Evolutionary conservation across 2,113 vertebrate species (phyloP).

Genomic region (Rhynchopsitta pachyrhyncha): DNA sequence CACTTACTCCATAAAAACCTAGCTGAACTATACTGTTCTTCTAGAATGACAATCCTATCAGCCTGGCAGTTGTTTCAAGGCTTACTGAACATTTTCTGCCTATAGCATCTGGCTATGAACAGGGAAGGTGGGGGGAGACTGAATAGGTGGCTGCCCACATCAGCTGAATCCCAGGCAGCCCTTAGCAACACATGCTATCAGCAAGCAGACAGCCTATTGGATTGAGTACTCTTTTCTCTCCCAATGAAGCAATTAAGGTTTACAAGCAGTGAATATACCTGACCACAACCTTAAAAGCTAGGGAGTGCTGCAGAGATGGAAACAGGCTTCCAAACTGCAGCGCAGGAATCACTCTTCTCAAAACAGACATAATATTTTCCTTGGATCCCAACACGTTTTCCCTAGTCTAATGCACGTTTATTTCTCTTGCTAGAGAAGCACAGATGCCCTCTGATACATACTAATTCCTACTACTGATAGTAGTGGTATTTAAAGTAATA

Average conservation of each 20-base stretch:
- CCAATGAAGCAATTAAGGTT: not conserved
- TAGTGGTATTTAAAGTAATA: not conserved
- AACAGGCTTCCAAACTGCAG: not conserved
- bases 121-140: accelerated
- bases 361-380: not conserved
- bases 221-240: accelerated
- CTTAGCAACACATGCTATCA: not conserved
- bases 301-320: not conserved
- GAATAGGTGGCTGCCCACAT: not conserved
- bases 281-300: not conserved
- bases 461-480: not conserved
- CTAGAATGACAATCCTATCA: not conserved
- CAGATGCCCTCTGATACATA: not conserved
- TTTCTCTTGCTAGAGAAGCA: not conserved
- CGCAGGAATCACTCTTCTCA: not conserved
- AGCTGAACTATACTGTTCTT: not conserved
- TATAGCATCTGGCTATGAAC: not conserved
- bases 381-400: not conserved
- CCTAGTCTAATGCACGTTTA: not conserved
- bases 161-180: not conserved
- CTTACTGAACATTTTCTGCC: not conserved
- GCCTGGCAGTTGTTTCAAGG: not conserved
- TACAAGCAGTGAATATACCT: not conserved
- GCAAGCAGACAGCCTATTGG: not conserved
- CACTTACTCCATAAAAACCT: not conserved